phyloP scores from a whole-genome alignment of 2,113 vertebrate species.

The Anarrhichthys ocellatus region DNA sequence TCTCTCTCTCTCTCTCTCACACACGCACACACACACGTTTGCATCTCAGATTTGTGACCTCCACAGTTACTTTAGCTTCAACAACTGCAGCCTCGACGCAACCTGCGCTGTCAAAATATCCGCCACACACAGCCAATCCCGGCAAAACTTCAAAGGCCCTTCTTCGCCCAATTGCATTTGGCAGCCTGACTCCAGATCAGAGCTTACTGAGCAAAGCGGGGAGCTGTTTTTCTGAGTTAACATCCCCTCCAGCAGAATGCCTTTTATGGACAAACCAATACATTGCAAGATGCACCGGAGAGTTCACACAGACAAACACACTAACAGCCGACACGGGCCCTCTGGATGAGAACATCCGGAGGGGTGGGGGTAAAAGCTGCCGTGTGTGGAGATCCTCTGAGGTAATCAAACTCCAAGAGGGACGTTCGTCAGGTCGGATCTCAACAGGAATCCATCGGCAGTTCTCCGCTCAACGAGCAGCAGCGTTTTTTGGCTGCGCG shows the following conservation, averaged over 20 bases:
- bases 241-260: constrained; percentile 32
- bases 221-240: constrained; percentile 35
- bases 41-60: constrained; percentile 42
- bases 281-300: constrained; percentile 26
- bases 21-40: constrained; percentile 20
- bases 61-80: constrained; percentile 44
- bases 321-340: constrained; percentile 2
- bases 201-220: constrained; percentile 49
- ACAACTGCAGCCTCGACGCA: constrained; percentile 47
- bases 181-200: constrained; percentile 51
- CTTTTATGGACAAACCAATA: constrained; percentile 52
- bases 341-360: constrained; percentile 21
- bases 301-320: constrained; percentile 13
- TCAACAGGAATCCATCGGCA: constrained; percentile 52
- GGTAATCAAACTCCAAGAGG: constrained; percentile 63
- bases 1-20: constrained; percentile 26
- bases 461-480: constrained; percentile 6
- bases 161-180: constrained; percentile 58
- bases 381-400: constrained; percentile 46
- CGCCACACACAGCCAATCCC: constrained; percentile 62
- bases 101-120: constrained; percentile 62
- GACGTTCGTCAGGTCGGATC: constrained; percentile 69
- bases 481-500: neutral
- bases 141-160: constrained; percentile 51
- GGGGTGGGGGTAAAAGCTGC: constrained; percentile 22